Evolutionary conservation across 2,113 vertebrate species (phyloP).

Genomic region (Oryzias melastigma): DNA sequence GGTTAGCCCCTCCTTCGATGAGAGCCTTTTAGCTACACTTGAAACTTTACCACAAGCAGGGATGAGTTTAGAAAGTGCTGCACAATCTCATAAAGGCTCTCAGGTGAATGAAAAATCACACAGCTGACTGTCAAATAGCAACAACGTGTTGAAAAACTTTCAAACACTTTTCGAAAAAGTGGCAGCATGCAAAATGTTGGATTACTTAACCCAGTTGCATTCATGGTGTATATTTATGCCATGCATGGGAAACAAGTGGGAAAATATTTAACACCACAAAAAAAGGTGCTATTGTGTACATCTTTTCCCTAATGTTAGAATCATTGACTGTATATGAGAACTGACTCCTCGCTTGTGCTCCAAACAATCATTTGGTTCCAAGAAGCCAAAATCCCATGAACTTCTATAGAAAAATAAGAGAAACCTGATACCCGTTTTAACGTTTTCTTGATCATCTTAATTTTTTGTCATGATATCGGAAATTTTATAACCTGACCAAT

Average conservation of each 20-base stretch:
- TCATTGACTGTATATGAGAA: no score
- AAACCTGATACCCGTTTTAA: no score
- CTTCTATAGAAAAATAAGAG: no score
- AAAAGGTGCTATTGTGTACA: background rate
- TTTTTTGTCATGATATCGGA: no score
- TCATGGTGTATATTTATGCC: constrained; percentile 34
- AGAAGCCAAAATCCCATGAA: no score
- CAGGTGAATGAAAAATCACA: no score
- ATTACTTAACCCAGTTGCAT: constrained; percentile 21
- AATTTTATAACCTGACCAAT: no score
- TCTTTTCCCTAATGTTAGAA: no score
- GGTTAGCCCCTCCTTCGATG: constrained; percentile 39
- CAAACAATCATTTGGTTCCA: no score
- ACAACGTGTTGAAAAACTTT: background rate
- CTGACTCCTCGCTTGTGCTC: no score
- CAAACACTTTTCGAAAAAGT: background rate
- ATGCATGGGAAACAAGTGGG: constrained; percentile 71
- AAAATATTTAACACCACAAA: constrained; percentile 66
- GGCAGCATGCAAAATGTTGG: constrained; percentile 75
- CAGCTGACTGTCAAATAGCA: background rate
- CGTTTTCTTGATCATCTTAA: no score
- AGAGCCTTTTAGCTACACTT: constrained; percentile 36
- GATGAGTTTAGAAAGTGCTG: constrained; percentile 18
- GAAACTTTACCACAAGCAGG: constrained; percentile 28
- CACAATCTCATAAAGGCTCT: constrained; percentile 13